phyloP scores from a whole-genome alignment of 1,140 invertebrate genomes.

The Dreissena rostriformis region DNA sequence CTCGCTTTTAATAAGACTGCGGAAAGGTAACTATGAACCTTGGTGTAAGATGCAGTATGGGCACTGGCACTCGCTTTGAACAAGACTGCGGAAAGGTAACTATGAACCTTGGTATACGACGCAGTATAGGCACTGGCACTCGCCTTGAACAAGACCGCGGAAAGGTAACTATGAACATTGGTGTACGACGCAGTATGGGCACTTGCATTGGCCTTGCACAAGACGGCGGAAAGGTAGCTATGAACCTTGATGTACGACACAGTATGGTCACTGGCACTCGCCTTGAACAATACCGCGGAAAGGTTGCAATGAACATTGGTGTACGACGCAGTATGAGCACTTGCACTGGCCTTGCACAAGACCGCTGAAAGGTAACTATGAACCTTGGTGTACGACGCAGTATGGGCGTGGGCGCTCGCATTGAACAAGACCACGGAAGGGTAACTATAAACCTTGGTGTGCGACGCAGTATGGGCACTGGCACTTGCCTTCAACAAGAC shows the following conservation, averaged over 20 bases:
- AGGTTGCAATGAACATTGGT: too few species aligned
- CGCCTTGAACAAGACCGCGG: constrained; percentile 95
- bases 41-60: constrained; percentile 90
- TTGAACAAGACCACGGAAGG: constrained; percentile 82
- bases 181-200: too few species aligned
- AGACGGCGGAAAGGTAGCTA: too few species aligned
- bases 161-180: constrained; percentile 85
- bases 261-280: constrained; percentile 98
- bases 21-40: constrained; percentile 62
- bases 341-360: constrained; percentile 98
- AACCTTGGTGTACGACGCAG: too few species aligned
- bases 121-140: constrained; percentile 98
- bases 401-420: constrained; percentile 88
- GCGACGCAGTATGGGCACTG: too few species aligned
- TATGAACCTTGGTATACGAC: constrained; percentile 98
- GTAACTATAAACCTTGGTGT: too few species aligned
- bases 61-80: constrained; percentile 98
- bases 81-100: constrained; percentile 87
- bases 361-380: constrained; percentile 84
- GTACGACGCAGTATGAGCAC: constrained; percentile 99
- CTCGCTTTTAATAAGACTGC: constrained; percentile 97
- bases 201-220: too few species aligned
- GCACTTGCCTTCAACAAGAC: too few species aligned
- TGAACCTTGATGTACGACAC: too few species aligned
- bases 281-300: constrained; percentile 95